Evolutionary conservation across 2,888 invertebrate genomes (phyloP), one percentile per base, ranked within the genome.

Genomic region (Campoletis raptor): DNA sequence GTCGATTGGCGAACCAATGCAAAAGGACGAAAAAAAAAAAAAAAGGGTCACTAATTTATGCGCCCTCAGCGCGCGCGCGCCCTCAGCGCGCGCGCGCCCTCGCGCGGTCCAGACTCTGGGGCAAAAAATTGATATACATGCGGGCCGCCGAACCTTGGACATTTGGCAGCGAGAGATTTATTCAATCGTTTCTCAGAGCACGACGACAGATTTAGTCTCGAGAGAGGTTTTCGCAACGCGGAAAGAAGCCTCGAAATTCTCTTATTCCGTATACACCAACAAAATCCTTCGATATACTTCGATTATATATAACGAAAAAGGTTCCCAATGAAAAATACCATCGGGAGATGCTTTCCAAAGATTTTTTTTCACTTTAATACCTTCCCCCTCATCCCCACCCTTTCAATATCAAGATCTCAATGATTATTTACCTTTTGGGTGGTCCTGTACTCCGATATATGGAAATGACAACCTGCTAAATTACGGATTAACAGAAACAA

Each of bases 11-110:
- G 10, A 48, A 61, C 61, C 30, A 30, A 61, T 61, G 30, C 12
- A 64, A 45, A n/a, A 15, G 36, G 30, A 37, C 0, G 21, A 69
- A 80, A 69, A 69, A 85, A 79, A 69, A 80, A 69, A 69, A 85
- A 79, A 81, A 70, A 85, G 52, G 67, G 37, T 72, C 70, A 85
- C 85, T 88, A 85, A 86, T 86, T 88, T 82, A 77, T 86, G 69
- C 69, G 52, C 61, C 61, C 61, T 57, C 24, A 9, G 24, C 54
- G 54, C 21, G 54, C 21, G 52, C 52, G 52, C 54, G 57, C 2
- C 10, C 57, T 0, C 24, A 9, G 10, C 21, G 54, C 24, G 57
- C 21, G 54, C 54, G 54, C 54, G 57, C 3, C 12, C 57, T 0
- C 30, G 1, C 54, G 57, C 24, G 57, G 57, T 57, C 24, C 57